These are phyloP conservation scores for Geococcyx californianus DNA, from an alignment of 2,113 vertebrate species.

Conservation along the genomic window DNA sequence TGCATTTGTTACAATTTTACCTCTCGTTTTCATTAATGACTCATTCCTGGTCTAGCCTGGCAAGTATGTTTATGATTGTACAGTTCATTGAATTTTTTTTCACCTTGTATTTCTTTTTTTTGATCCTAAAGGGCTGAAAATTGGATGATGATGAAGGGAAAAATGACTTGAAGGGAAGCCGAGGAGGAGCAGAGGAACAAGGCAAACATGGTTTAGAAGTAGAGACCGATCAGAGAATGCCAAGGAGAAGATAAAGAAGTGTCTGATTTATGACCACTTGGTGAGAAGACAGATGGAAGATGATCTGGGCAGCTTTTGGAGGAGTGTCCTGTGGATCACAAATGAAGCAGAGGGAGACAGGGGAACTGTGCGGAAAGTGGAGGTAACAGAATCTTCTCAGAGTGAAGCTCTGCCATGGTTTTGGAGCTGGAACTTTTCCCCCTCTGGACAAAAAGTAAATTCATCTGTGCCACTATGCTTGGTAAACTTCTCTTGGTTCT, in stretches of 20 bases:
- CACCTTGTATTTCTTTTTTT: not conserved
- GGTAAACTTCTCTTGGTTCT: not conserved
- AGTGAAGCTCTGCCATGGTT: not conserved
- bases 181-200: not conserved
- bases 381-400: not conserved
- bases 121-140: not conserved
- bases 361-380: not conserved
- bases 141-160: not conserved
- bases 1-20: not conserved
- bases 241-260: not conserved
- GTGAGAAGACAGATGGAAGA: not conserved
- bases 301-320: not conserved
- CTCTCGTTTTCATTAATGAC: not conserved
- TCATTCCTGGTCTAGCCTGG: not conserved
- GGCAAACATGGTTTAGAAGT: not conserved
- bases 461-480: not conserved
- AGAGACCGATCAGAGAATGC: not conserved
- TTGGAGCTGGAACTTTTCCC: not conserved
- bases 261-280: not conserved
- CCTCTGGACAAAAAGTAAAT: not conserved
- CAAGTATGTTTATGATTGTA: not conserved
- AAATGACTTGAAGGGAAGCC: constrained; percentile 1
- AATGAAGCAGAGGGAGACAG: not conserved
- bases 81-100: not conserved
- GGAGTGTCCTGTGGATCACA: not conserved